These are phyloP conservation scores for Gymnoscelis rufifasciata DNA, from an alignment of 2,888 invertebrate genomes.

Conservation along the genomic window DNA sequence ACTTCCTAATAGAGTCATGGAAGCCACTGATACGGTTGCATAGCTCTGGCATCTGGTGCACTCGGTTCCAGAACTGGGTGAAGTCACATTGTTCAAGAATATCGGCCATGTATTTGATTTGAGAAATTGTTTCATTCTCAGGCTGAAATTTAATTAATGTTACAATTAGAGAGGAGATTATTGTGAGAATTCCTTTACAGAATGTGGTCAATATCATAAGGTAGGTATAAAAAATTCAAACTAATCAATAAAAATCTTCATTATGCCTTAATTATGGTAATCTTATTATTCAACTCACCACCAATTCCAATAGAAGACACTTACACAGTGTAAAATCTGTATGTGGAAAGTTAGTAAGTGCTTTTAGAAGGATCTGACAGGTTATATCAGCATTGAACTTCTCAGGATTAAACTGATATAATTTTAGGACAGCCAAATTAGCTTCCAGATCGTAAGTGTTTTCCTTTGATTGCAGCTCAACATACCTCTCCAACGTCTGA, in stretches of 20 bases:
- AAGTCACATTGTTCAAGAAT: constrained; percentile 96
- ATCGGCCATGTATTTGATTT: constrained; percentile 93
- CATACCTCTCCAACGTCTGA: constrained; percentile 92
- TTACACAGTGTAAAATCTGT: constrained; percentile 99
- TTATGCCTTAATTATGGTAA: neutral
- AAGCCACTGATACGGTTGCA: constrained; percentile 91
- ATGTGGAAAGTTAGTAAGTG: constrained; percentile 97
- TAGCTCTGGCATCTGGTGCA: constrained; percentile 85
- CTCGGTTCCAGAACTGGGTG: constrained; percentile 91
- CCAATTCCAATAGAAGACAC: constrained; percentile 90
- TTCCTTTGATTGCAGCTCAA: constrained; percentile 94
- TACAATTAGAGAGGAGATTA: too few relatives aligned
- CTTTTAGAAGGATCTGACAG: constrained; percentile 94
- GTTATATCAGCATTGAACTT: constrained; percentile 91
- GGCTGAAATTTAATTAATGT: constrained; percentile 73
- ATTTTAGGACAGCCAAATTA: constrained; percentile 95
- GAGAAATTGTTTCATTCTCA: constrained; percentile 90
- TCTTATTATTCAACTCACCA: constrained; percentile 41
- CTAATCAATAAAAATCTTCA: too few relatives aligned
- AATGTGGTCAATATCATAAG: neutral
- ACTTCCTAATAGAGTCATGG: constrained; percentile 96
- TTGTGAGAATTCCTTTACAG: too few relatives aligned
- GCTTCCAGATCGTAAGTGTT: constrained; percentile 98
- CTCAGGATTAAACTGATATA: constrained; percentile 97
- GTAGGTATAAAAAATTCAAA: too few relatives aligned